These are phyloP conservation scores for Notodonta dromedarius DNA, from an alignment of 2,888 invertebrate species.

Conservation along the genomic window DNA sequence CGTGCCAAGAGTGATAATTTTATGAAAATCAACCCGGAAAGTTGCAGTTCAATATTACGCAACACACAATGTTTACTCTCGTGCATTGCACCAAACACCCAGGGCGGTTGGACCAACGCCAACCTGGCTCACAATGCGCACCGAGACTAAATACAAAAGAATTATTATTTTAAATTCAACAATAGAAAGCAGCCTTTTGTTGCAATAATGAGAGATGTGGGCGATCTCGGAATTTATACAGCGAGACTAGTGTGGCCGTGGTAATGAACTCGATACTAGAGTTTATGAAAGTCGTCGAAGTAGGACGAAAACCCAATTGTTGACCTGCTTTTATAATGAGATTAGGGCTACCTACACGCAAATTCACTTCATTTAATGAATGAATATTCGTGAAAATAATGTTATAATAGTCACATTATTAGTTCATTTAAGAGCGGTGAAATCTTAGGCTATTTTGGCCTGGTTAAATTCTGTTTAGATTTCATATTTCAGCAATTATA, in stretches of 20 bases:
- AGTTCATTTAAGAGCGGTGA: not conserved
- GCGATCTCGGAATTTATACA: constrained; percentile 18
- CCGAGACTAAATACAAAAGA: constrained; percentile 41
- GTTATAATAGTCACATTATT: not conserved
- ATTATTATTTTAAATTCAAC: constrained; percentile 43
- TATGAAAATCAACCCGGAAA: not conserved
- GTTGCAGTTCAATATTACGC: constrained; percentile 14
- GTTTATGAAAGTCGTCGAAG: constrained; percentile 25
- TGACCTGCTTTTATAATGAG: constrained; percentile 21
- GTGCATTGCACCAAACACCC: constrained; percentile 36
- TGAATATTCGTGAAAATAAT: not conserved
- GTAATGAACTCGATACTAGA: constrained; percentile 41
- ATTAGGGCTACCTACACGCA: constrained; percentile 6
- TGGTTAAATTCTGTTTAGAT: constrained; percentile 7
- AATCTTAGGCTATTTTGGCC: not conserved
- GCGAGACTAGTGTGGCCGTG: constrained; percentile 29
- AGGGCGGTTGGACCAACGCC: constrained; percentile 47
- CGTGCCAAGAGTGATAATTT: not conserved
- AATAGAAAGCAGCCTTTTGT: constrained; percentile 49
- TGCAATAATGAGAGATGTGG: constrained; percentile 40
- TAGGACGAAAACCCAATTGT: constrained; percentile 23
- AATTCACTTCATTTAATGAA: constrained; percentile 3
- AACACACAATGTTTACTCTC: constrained; percentile 22
- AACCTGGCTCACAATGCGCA: constrained; percentile 38
- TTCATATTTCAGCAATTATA: constrained; percentile 35